Conservation (phyloP, 2,888 invertebrate genomes). For the Elmis aenea region DNA sequence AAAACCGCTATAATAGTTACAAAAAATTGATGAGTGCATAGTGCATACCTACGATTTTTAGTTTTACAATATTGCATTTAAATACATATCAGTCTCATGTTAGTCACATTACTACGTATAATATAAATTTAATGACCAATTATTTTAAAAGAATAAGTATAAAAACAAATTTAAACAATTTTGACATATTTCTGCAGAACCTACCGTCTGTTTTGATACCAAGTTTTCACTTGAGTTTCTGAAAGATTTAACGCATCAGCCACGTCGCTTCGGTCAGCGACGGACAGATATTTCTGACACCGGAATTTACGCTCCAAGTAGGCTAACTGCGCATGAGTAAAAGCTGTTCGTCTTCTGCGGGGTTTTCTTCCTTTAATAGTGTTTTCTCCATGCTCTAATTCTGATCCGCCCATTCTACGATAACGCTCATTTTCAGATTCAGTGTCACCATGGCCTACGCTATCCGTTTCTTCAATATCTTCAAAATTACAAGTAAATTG, state of each 20-base stretch:
- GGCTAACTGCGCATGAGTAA: slow-evolving; percentile 90
- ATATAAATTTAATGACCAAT: too few species aligned
- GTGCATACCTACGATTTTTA: too few species aligned
- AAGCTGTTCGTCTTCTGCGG: slow-evolving; percentile 80
- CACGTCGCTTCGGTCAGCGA: slow-evolving; percentile 88
- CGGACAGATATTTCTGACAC: slow-evolving; percentile 89
- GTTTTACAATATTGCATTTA: too few species aligned
- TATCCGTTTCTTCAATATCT: slow-evolving; percentile 14
- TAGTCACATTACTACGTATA: too few species aligned
- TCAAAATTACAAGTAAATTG: not conserved
- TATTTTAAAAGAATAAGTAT: too few species aligned
- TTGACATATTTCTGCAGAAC: too few species aligned
- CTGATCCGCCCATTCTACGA: slow-evolving; percentile 16
- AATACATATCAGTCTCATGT: too few species aligned
- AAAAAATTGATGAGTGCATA: too few species aligned
- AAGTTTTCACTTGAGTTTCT: slow-evolving; percentile 94
- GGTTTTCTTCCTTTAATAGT: slow-evolving; percentile 65
- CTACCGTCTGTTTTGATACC: slow-evolving; percentile 88
- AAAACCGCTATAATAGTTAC: too few species aligned
- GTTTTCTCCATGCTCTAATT: slow-evolving; percentile 9
- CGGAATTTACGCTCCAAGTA: slow-evolving; percentile 89
- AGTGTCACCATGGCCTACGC: slow-evolving; percentile 46
- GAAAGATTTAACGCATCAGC: slow-evolving; percentile 84
- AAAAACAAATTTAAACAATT: too few species aligned
- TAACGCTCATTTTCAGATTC: slow-evolving; percentile 41